These are phyloP conservation scores for Halocaridina rubra DNA, from an alignment of 2,888 invertebrate genomes.

Conservation along the genomic window DNA sequence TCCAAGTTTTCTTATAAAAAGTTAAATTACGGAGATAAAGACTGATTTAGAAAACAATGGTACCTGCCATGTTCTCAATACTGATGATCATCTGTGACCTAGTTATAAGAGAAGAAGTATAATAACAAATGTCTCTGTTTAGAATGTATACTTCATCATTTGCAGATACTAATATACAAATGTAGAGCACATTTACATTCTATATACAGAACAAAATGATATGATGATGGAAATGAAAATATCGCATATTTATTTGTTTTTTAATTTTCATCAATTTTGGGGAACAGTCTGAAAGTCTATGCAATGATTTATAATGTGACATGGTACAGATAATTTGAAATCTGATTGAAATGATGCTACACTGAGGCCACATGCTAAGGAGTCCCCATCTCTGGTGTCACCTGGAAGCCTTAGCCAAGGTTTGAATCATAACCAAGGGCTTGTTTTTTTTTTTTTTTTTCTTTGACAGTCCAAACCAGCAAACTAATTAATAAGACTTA, in stretches of 20 bases:
- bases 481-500: not conserved
- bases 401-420: conserved; percentile 56
- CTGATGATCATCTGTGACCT: no score
- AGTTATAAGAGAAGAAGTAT: no score
- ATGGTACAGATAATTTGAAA: conserved; percentile 55
- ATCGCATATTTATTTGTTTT: conserved; percentile 32
- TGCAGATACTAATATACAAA: no score
- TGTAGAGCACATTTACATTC: no score
- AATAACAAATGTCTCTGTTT: no score
- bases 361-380: conserved; percentile 49
- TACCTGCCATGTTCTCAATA: no score
- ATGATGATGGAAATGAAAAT: no score
- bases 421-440: conserved; percentile 54
- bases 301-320: conserved; percentile 55
- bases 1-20: no score
- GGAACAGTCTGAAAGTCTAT: conserved; percentile 44
- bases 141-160: no score
- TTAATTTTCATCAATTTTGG: conserved; percentile 49
- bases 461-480: conserved; percentile 32
- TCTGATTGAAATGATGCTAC: conserved; percentile 56
- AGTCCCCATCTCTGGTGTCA: conserved; percentile 47
- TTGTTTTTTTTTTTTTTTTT: conserved; percentile 22
- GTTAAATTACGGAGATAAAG: no score
- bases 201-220: no score
- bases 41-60: no score